Conservation (phyloP, 2,113 vertebrate species). For the Laticauda colubrina region DNA sequence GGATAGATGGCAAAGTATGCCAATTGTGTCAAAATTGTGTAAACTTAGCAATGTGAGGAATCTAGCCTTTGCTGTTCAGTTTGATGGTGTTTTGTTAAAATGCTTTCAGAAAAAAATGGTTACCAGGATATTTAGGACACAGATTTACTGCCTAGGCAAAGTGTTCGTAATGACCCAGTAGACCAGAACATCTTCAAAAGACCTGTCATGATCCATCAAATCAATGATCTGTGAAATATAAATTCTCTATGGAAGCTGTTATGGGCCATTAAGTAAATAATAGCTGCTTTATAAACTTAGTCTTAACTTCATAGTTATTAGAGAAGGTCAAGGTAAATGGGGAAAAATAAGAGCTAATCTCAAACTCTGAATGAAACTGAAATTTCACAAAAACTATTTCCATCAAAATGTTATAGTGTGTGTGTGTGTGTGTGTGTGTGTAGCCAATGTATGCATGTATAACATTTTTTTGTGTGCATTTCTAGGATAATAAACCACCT, state of each 20-base stretch:
- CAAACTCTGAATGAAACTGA: slow-evolving; percentile 28
- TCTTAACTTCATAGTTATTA: slow-evolving; percentile 59
- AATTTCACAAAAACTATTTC: not conserved
- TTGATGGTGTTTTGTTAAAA: slow-evolving; percentile 21
- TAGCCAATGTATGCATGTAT: not conserved
- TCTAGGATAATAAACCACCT: not conserved
- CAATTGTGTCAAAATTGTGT: not conserved
- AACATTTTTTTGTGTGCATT: not conserved
- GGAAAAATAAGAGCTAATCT: slow-evolving; percentile 39
- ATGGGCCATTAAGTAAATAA: slow-evolving; percentile 68
- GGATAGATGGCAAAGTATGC: not conserved
- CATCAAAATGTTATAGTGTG: not conserved
- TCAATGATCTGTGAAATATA: slow-evolving; percentile 64
- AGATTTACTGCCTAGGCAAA: slow-evolving; percentile 54
- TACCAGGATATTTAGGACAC: slow-evolving; percentile 47
- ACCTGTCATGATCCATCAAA: slow-evolving; percentile 67
- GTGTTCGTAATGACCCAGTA: slow-evolving; percentile 57
- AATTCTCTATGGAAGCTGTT: slow-evolving; percentile 59
- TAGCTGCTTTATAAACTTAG: slow-evolving; percentile 63
- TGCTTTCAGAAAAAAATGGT: slow-evolving; percentile 42
- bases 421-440: not conserved
- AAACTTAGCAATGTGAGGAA: not conserved
- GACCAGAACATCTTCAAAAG: slow-evolving; percentile 67
- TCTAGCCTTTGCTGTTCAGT: not conserved
- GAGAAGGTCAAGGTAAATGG: slow-evolving; percentile 40